These are phyloP conservation scores for Palaemon carinicauda DNA, from an alignment of 1,140 invertebrate genomes.

Conservation along the genomic window DNA sequence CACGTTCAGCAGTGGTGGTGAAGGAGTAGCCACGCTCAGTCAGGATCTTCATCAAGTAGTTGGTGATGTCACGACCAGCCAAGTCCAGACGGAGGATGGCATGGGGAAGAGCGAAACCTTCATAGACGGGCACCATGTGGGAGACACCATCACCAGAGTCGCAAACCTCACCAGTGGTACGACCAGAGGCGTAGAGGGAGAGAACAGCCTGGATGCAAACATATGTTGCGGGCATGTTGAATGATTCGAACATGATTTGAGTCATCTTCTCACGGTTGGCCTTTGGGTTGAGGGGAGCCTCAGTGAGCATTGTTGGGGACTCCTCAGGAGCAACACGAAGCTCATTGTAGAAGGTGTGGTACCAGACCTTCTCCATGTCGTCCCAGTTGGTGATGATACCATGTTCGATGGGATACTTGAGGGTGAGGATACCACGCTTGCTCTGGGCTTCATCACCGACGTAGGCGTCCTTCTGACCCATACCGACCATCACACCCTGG, in stretches of 20 bases:
- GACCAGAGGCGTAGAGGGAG: conserved; percentile 20
- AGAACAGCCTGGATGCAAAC: conserved; percentile 20
- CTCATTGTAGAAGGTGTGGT: conserved; percentile 95
- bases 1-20: conserved; percentile 63
- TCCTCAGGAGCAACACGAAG: conserved; percentile 92
- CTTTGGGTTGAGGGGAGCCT: conserved; percentile 92
- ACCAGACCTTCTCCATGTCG: conserved; percentile 98
- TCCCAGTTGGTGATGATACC: conserved; percentile 97
- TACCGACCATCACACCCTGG: conserved; percentile 86
- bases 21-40: conserved; percentile 65
- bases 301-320: conserved; percentile 89
- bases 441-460: conserved; percentile 93
- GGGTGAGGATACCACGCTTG: conserved; percentile 88
- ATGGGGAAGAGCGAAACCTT: conserved; percentile 27
- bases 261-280: conserved; percentile 81
- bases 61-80: conserved; percentile 62
- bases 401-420: conserved; percentile 94
- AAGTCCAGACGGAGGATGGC: conserved; percentile 22
- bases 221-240: conserved; percentile 69
- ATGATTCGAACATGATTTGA: conserved; percentile 73
- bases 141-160: conserved; percentile 23
- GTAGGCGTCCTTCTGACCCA: conserved; percentile 91
- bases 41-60: conserved; percentile 69
- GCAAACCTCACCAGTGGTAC: conserved; percentile 16
- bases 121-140: conserved; percentile 2